Evolutionary conservation across 2,888 invertebrate genomes (phyloP), one percentile per base, ranked within the genome.

Genomic region (Cerceris rybyensis): DNA sequence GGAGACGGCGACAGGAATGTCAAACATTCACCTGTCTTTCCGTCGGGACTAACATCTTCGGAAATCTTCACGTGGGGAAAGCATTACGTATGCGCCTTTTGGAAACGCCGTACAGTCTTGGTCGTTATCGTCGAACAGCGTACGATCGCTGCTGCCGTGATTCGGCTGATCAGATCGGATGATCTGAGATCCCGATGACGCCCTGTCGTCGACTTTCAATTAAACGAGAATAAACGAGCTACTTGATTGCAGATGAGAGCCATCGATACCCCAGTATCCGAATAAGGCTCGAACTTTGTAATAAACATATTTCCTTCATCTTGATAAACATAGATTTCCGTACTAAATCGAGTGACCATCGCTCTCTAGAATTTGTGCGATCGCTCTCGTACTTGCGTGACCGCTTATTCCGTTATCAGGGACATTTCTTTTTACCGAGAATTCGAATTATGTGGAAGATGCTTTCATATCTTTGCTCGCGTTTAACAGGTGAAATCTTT

Each of bases 161-260:
- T 80, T 63, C 52, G 52, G 6, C n/a, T 42, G 80, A 80, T 75
- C 78, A 39, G 72, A 43, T 75, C 52, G 55, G 9, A 46, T 60
- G 70, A 70, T 74, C 76, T 54, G 16, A 14, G 63, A 42, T 50
- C 57, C 46, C 61, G 73, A 71, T 68, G 80, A 80, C 70, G 63
- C 54, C 50, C 80, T 59, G 60, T 66, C 69, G 72, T 54, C 66
- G 80, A 59, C 49, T 49, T 70, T 66, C 68, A 84, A 84, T 84
- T 83, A 81, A 82, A 72, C 65, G 67, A 78, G 28, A 84, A 81
- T 72, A 65, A 77, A 77, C 71, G 73, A 81, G 75, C 79, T 67
- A 79, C 73, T 59, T 71, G 54, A 70, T 54, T 50, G 13, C 39
- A 67, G 82, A 80, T 82, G 78, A 80, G 50, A n/a, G 61, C 28